phyloP scores from a whole-genome alignment of 2,113 vertebrate genomes.

The Ophthalmolycus amberensis region DNA sequence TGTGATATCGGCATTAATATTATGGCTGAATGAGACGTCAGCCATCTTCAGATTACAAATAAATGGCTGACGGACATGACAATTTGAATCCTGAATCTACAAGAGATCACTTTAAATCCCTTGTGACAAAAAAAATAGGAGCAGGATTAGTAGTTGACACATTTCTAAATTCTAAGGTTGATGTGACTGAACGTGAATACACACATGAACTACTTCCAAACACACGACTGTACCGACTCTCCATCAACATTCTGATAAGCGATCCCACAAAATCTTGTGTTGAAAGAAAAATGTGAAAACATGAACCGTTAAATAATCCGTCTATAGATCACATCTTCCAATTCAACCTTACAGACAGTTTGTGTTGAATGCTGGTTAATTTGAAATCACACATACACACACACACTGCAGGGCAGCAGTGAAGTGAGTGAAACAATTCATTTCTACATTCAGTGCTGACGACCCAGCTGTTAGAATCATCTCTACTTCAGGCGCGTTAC shows the following conservation, averaged over 20 bases:
- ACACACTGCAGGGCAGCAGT: constrained; percentile 58
- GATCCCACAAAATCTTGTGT: not conserved
- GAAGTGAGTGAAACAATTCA: constrained; percentile 52
- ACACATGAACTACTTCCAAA: constrained; percentile 53
- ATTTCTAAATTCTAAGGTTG: constrained; percentile 51
- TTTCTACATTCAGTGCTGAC: constrained; percentile 76
- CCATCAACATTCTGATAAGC: constrained; percentile 37
- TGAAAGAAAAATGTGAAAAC: not conserved
- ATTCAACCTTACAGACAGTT: constrained; percentile 31
- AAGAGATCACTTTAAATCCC: constrained; percentile 8
- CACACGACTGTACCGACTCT: constrained; percentile 53
- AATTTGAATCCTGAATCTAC: constrained; percentile 43
- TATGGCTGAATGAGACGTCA: constrained; percentile 38
- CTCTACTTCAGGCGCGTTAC: constrained; percentile 37
- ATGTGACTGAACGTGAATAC: constrained; percentile 57
- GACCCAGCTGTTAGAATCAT: constrained; percentile 38
- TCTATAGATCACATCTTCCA: constrained; percentile 23
- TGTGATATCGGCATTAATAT: constrained; percentile 37
- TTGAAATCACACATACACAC: constrained; percentile 34
- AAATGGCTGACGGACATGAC: constrained; percentile 11
- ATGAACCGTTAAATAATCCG: not conserved
- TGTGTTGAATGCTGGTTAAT: constrained; percentile 68
- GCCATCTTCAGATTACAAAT: constrained; percentile 17
- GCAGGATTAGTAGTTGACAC: constrained; percentile 28
- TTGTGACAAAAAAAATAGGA: not conserved